These are phyloP conservation scores for Diadophis punctatus DNA, from an alignment of 2,113 vertebrate species.

Conservation along the genomic window DNA sequence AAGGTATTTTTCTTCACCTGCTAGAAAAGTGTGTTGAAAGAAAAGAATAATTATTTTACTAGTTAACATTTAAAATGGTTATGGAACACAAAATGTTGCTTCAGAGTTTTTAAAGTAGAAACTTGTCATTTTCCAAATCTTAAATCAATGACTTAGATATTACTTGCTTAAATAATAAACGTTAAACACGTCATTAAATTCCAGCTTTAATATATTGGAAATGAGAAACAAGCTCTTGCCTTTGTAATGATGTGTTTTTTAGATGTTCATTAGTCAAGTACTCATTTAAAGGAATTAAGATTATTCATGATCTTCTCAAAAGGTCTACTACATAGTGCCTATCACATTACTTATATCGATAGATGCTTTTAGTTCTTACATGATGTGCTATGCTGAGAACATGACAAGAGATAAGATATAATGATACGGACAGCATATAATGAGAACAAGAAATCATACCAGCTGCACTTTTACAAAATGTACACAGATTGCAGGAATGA, in stretches of 20 bases:
- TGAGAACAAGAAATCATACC: slow-evolving; percentile 11
- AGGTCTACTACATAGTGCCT: background rate
- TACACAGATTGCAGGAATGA: background rate
- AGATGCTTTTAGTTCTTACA: background rate
- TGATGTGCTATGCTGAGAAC: slow-evolving; percentile 10
- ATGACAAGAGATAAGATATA: background rate
- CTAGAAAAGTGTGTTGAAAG: slow-evolving; percentile 27
- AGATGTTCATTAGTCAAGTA: background rate
- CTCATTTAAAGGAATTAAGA: slow-evolving; percentile 15
- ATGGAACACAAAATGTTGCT: slow-evolving; percentile 45
- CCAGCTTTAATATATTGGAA: background rate
- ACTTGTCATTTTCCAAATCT: slow-evolving; percentile 45
- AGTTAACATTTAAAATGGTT: slow-evolving; percentile 29
- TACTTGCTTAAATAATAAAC: slow-evolving; percentile 21
- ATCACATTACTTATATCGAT: background rate
- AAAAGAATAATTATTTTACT: slow-evolving; percentile 27
- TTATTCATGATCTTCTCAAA: background rate
- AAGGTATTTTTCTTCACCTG: slow-evolving; percentile 20
- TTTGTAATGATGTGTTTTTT: background rate
- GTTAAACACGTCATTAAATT: background rate
- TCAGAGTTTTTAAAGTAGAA: slow-evolving; percentile 29
- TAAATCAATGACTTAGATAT: slow-evolving; percentile 21
- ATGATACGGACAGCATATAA: background rate
- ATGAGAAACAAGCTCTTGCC: background rate
- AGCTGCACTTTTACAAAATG: slow-evolving; percentile 9